Evolutionary conservation across 1,140 invertebrate species (phyloP).

Genomic region (Dendrolimus punctatus): DNA sequence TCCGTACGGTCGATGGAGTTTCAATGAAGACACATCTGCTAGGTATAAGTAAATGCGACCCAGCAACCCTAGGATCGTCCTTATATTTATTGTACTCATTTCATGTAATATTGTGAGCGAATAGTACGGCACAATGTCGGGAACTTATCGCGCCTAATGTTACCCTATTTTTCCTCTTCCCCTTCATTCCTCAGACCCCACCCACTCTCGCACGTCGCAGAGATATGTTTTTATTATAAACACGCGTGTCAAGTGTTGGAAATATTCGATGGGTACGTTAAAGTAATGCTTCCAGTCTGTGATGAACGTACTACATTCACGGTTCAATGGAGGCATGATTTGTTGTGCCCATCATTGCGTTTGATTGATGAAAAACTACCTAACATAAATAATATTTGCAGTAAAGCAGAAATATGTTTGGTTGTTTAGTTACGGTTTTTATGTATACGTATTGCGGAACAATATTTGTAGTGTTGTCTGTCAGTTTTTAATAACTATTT

Average conservation of each 20-base stretch:
- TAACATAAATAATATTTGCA: too few relatives aligned
- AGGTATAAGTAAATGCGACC: too few relatives aligned
- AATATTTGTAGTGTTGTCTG: too few relatives aligned
- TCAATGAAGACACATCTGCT: too few relatives aligned
- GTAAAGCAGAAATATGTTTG: too few relatives aligned
- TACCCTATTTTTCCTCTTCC: conserved; percentile 37
- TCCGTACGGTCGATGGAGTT: too few relatives aligned
- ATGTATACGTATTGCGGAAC: too few relatives aligned
- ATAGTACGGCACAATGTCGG: conserved; percentile 40
- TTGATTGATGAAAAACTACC: conserved; percentile 19
- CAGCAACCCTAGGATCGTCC: conserved; percentile 22
- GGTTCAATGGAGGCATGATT: conserved; percentile 32
- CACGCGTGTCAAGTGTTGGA: conserved; percentile 36
- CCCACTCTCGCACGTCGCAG: too few relatives aligned
- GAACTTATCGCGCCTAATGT: conserved; percentile 59
- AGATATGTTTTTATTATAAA: conserved; percentile 63
- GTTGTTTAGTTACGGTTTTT: too few relatives aligned
- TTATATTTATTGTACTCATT: conserved; percentile 43
- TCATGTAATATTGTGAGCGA: conserved; percentile 39
- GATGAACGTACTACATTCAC: conserved; percentile 34
- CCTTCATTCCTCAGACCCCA: conserved; percentile 22
- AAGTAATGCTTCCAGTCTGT: conserved; percentile 21
- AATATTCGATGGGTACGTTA: conserved; percentile 45
- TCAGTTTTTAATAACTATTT: too few relatives aligned
- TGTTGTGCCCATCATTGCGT: conserved; percentile 14